Conservation (phyloP, 2,113 vertebrate genomes). For the Plotosus lineatus region DNA sequence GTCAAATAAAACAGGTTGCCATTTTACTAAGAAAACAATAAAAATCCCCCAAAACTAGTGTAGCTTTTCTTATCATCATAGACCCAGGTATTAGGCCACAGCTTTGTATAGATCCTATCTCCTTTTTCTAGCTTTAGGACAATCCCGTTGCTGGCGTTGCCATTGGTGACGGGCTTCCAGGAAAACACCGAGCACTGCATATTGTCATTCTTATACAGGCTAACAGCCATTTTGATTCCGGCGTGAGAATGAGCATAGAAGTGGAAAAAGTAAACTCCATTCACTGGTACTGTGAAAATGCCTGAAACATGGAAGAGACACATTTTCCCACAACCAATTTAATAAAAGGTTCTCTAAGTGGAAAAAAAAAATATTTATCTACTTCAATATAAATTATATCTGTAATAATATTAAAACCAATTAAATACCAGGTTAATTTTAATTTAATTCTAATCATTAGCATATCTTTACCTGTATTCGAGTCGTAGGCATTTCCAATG, state of each 20-base stretch:
- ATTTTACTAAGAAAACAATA: slow-evolving; percentile 38
- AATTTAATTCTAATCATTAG: too few relatives aligned
- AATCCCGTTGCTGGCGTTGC: slow-evolving; percentile 40
- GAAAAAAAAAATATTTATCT: too few relatives aligned
- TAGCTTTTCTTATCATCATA: slow-evolving; percentile 32
- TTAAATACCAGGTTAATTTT: too few relatives aligned
- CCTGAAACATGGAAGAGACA: slow-evolving; percentile 29
- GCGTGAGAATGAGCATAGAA: slow-evolving; percentile 48
- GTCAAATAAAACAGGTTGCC: neutral
- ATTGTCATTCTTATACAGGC: slow-evolving; percentile 27
- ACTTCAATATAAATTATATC: too few relatives aligned
- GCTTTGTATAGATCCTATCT: slow-evolving; percentile 32
- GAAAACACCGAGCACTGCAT: slow-evolving; percentile 22
- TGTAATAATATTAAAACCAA: too few relatives aligned
- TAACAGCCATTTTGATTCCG: neutral
- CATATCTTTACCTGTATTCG: slow-evolving; percentile 20
- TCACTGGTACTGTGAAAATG: slow-evolving; percentile 57
- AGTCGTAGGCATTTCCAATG: slow-evolving; percentile 36
- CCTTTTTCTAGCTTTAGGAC: slow-evolving; percentile 39
- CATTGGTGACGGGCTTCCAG: neutral
- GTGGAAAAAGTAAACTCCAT: slow-evolving; percentile 56
- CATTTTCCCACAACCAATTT: neutral
- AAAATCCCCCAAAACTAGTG: slow-evolving; percentile 45
- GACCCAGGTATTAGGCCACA: slow-evolving; percentile 46
- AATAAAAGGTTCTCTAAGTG: neutral